Base-by-base conservation (phyloP, 2,113 vertebrate species). In the Balaenoptera acutorostrata region DNA sequence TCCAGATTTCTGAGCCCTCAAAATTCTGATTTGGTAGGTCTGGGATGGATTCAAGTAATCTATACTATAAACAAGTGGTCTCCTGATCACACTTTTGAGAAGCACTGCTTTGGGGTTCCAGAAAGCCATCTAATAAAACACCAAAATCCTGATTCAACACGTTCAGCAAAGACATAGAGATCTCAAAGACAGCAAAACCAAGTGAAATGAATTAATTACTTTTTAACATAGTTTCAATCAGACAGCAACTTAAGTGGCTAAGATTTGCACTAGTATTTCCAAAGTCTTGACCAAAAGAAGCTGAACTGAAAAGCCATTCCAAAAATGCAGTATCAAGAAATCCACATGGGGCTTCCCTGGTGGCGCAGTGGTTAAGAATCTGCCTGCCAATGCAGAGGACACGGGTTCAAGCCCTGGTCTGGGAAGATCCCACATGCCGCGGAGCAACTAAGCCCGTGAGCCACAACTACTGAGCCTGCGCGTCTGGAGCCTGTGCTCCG, bases 221-320 rank as follows among this genome's bases (percentile, higher is more conserved):
- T 93, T 78, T 93, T 21, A 92, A 77, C 36, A 93, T 52, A 71
- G 63, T 88, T 90, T 84, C n/a, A 31, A 84, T 74, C 80, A 93
- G 92, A 88, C 46, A 93, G 49, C 61, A 96, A 96, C 6, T 88
- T 66, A 88, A n/a, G 33, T 52, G 25, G 52, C 75, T 92, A 85
- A n/a, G 82, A 88, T 93, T 75, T 94, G 39, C 55, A 59, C 55
- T 33, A 91, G 39, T 41, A 80, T 78, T 90, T 92, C 61, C 55
- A 57, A 93, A 94, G 46, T 95, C 78, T 93, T 97, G 72, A 92
- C 77, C 78, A 71, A 66, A 66, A 39, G 72, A 80, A 93, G 25
- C 63, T 57, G 87, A 87, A 97, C 71, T 88, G 68, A 97, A 12
- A 90, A 93, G 64, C 64, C 49, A 44, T 91, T 91, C 72, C 31